A percentile compares a stretch with the other conserved stretches of the same genome.
phyloP scores from a whole-genome alignment of 2,113 vertebrate genomes.

The Pseudopodoces humilis region DNA sequence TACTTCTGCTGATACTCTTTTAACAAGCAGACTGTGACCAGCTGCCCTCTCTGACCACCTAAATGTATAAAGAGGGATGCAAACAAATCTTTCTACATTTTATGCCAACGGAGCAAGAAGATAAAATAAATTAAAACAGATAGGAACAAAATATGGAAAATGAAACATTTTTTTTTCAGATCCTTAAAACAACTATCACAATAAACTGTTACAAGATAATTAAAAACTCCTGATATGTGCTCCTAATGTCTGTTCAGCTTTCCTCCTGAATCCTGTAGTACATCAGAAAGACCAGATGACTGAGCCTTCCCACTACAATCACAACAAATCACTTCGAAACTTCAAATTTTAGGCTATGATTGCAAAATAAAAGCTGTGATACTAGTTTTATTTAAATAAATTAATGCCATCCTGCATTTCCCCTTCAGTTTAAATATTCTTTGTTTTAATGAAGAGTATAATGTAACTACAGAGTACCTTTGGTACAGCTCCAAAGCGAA shows the following conservation, averaged over 20 bases:
- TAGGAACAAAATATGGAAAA: not conserved
- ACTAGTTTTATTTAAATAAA: not conserved
- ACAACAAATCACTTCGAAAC: not conserved
- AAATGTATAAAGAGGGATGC: not conserved
- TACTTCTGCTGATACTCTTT: not conserved
- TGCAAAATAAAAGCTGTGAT: not conserved
- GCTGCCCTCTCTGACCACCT: not conserved
- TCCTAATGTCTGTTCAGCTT: not conserved
- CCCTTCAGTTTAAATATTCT: not conserved
- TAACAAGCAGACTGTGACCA: not conserved
- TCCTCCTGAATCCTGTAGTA: not conserved
- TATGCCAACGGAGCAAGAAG: not conserved
- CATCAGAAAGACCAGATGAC: not conserved
- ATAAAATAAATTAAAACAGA: not conserved
- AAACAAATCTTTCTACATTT: not conserved
- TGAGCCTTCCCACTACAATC: not conserved
- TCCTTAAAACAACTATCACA: not conserved
- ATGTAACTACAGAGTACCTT: constrained; percentile 78
- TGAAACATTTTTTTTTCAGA: not conserved
- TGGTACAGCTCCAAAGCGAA: constrained; percentile 86
- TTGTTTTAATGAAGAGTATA: not conserved
- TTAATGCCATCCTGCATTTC: not conserved
- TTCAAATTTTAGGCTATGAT: not conserved
- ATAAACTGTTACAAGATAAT: not conserved
- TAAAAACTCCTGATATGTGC: not conserved